A percentile compares a stretch with the other conserved stretches of the same genome.
Evolutionary conservation across 1,140 invertebrate genomes (phyloP).

Genomic region (Hesperophylax magnus): DNA sequence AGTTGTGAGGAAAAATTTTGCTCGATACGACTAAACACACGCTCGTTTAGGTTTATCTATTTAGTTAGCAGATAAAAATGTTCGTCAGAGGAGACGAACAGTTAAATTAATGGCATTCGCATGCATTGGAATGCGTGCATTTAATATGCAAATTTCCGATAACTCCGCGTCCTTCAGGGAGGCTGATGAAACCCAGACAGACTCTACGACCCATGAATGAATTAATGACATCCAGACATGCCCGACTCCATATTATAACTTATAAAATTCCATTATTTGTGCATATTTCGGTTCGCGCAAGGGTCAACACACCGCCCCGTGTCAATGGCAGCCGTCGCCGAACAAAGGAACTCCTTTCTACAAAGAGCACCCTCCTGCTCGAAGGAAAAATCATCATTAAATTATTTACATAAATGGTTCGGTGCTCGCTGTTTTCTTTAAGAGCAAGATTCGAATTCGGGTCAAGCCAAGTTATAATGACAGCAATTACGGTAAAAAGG

Average conservation of each 20-base stretch:
- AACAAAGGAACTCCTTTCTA: slow-evolving; percentile 17
- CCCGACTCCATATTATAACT: too few relatives aligned
- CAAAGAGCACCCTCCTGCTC: background rate
- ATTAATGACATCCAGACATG: background rate
- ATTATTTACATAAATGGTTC: background rate
- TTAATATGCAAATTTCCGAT: too few relatives aligned
- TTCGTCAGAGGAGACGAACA: too few relatives aligned
- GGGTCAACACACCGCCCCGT: background rate
- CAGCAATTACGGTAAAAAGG: slow-evolving; percentile 6
- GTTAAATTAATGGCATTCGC: too few relatives aligned
- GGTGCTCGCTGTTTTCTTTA: too few relatives aligned
- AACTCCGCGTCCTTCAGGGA: too few relatives aligned
- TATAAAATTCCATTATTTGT: too few relatives aligned
- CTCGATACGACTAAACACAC: too few relatives aligned
- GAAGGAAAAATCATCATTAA: background rate
- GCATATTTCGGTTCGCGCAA: background rate
- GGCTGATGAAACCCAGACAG: background rate
- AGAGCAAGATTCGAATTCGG: background rate
- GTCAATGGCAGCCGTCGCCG: background rate
- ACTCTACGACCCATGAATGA: background rate
- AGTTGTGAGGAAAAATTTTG: too few relatives aligned
- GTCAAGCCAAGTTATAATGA: background rate
- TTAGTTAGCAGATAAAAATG: too few relatives aligned
- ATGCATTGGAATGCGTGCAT: too few relatives aligned
- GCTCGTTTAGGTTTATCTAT: too few relatives aligned